Conservation (phyloP, 2,113 vertebrate species). For the Athene cunicularia region DNA sequence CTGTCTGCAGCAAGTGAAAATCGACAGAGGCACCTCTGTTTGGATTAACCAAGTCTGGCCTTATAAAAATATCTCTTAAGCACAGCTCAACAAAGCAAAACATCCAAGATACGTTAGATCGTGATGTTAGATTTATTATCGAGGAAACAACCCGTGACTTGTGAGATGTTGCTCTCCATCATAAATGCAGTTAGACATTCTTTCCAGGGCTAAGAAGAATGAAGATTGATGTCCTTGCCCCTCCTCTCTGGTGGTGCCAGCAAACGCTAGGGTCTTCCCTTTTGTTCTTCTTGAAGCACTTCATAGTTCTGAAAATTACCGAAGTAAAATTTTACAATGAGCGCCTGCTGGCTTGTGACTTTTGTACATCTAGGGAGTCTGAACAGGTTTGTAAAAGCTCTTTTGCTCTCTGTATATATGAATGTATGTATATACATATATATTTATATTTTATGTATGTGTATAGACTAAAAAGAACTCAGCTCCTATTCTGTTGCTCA, state of each 20-base stretch:
- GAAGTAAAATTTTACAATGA: neutral
- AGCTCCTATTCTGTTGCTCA: neutral
- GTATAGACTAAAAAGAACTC: neutral
- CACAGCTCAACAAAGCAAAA: neutral
- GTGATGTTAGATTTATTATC: neutral
- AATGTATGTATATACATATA: neutral
- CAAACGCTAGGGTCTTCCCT: neutral
- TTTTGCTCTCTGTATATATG: neutral
- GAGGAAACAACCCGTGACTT: neutral
- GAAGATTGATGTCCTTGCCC: neutral
- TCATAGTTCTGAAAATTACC: neutral
- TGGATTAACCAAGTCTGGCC: neutral
- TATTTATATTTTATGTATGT: neutral
- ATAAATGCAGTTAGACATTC: neutral
- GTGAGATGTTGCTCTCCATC: neutral
- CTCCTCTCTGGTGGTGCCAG: neutral
- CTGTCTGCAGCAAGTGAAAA: neutral
- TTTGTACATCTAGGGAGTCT: neutral
- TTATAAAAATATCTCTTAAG: neutral
- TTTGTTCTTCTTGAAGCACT: neutral
- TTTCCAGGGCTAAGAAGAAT: neutral
- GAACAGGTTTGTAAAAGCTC: neutral
- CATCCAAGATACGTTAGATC: rapidly evolving
- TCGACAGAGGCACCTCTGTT: neutral
- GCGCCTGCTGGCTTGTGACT: neutral